These are phyloP conservation scores for Pseudomugil gertrudae DNA, from an alignment of 2,797 vertebrate genomes.

Conservation along the genomic window DNA sequence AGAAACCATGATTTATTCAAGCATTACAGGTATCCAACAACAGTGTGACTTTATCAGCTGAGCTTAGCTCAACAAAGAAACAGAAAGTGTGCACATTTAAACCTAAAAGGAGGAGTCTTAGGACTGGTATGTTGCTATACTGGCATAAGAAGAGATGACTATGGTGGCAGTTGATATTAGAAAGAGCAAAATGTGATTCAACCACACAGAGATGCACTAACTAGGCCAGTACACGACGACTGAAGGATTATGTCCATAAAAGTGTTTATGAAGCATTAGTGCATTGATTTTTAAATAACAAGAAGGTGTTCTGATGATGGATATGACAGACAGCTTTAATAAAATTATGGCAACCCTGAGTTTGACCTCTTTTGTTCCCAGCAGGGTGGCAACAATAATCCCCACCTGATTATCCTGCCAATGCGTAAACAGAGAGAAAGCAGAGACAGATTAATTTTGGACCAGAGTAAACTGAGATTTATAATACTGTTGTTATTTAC, in stretches of 20 bases:
- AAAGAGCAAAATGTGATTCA: constrained; percentile 5
- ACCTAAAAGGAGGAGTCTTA: constrained; percentile 37
- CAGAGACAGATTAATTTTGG: constrained; percentile 43
- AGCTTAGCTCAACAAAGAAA: not conserved
- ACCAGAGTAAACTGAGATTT: constrained; percentile 46
- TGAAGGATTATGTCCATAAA: constrained; percentile 9
- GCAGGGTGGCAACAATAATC: constrained; percentile 41
- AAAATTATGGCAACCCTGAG: constrained; percentile 13
- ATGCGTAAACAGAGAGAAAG: constrained; percentile 26
- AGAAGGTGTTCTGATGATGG: constrained; percentile 7
- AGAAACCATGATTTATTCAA: not conserved
- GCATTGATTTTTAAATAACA: not conserved
- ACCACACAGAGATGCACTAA: not conserved
- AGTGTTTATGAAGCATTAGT: not conserved
- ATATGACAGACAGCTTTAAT: constrained; percentile 5
- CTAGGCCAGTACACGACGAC: not conserved
- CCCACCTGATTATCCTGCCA: constrained; percentile 3
- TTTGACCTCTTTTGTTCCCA: constrained; percentile 63
- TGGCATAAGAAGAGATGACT: constrained; percentile 29
- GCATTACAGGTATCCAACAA: not conserved
- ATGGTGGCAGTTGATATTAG: constrained; percentile 22
- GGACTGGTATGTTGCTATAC: constrained; percentile 46
- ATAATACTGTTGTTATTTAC: constrained; percentile 53
- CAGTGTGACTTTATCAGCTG: not conserved
- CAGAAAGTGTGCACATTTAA: not conserved